Conservation (phyloP, 2,797 vertebrate genomes). For the Fratercula arctica region DNA sequence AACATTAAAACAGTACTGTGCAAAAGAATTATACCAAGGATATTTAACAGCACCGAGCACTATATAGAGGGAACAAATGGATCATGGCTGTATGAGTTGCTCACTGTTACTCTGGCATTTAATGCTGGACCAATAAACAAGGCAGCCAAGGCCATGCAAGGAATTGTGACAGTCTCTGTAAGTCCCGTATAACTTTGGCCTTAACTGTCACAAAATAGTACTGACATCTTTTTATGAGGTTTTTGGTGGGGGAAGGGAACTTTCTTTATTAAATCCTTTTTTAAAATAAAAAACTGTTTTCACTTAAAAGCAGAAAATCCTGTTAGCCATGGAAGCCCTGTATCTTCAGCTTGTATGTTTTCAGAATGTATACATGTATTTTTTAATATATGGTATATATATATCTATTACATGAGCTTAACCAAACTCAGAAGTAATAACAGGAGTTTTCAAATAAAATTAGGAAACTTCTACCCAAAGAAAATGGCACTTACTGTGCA, state of each 20-base stretch:
- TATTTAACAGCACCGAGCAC: not conserved
- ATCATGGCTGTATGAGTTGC: not conserved
- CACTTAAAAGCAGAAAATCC: not conserved
- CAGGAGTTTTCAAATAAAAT: conserved; percentile 17
- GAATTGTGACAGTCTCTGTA: not conserved
- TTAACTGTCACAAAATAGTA: not conserved
- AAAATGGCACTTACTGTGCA: conserved; percentile 1
- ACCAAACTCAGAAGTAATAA: conserved; percentile 7
- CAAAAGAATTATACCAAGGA: not conserved
- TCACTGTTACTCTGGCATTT: not conserved
- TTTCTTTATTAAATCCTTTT: not conserved
- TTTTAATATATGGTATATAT: not conserved
- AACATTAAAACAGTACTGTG: not conserved
- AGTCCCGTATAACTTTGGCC: not conserved
- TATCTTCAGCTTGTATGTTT: not conserved
- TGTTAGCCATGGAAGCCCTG: not conserved
- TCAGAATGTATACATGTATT: not conserved
- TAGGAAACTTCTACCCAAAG: not conserved
- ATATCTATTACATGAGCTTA: not conserved
- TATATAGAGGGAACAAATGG: not conserved
- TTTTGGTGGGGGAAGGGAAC: not conserved
- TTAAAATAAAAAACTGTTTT: not conserved
- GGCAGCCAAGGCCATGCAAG: not conserved
- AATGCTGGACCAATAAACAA: not conserved
- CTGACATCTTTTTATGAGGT: not conserved